Evolutionary conservation across 2,888 invertebrate genomes (phyloP).

Genomic region (Thyatira batis): DNA sequence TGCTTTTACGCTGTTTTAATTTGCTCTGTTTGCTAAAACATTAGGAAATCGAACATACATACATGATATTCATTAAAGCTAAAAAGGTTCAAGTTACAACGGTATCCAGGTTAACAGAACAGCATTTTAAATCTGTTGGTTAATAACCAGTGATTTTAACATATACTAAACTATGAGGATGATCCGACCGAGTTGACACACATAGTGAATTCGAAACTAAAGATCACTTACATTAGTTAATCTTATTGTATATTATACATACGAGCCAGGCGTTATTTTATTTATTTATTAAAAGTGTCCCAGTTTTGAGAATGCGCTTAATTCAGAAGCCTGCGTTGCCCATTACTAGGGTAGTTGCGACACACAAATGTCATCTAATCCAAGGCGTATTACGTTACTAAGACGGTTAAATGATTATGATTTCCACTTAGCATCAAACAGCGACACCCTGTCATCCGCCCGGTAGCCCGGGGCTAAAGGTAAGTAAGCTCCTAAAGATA

Average conservation of each 20-base stretch:
- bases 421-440: conserved; percentile 75
- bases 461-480: conserved; percentile 77
- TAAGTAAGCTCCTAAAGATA: conserved; percentile 82
- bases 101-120: background rate
- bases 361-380: conserved; percentile 2
- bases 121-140: background rate
- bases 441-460: conserved; percentile 81
- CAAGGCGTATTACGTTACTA: conserved; percentile 41
- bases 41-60: background rate
- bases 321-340: background rate
- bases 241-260: background rate
- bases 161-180: background rate
- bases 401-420: conserved; percentile 67
- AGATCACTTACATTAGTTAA: background rate
- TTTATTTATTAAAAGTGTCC: background rate
- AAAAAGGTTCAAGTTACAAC: background rate
- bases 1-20: conserved; percentile 3
- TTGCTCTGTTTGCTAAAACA: background rate
- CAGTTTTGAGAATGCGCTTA: background rate
- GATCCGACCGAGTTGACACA: conserved; percentile 8
- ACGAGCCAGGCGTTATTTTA: background rate
- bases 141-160: background rate
- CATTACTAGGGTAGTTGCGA: background rate
- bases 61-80: background rate
- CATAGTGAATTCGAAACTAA: background rate